Base-by-base conservation (phyloP, 2,888 invertebrate genomes). In the Neoitamus cyanurus region DNA sequence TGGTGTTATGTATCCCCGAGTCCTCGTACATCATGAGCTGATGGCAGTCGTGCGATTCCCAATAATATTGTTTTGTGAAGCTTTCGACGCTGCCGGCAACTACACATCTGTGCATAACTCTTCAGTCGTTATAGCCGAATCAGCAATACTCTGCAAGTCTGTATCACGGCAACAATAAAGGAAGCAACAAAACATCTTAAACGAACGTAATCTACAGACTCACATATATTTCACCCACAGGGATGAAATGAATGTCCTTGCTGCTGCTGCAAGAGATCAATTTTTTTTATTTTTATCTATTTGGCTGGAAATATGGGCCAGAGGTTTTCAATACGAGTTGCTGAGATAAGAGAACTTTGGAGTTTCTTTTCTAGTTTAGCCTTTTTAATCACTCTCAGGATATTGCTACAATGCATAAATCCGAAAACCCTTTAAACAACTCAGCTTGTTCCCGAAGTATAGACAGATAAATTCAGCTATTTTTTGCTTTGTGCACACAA, bases 41-140 rank as follows among this genome's bases (percentile, higher is more conserved):
- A 75, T 75, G 42, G 75, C 34, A 75, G 13, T 37, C 42, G 25
- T 28, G 13, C 75, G 75, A 30, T 28, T 75, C 37, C 25, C 75
- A 75, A 75, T 75, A 75, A 37, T 20, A 75, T 75, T 42, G 25
- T 37, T 42, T 42, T 75, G 13, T 42, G 25, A 34, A 25, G 37
- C 42, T 34, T 42, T 20, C 42, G 42, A 11, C 28, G 20, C 75
- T 75, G 28, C 42, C 28, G 42, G n/a, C 73, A 75, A 75, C 42
- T 37, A 46, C 75, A 42, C 75, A 75, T 75, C 42, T 75, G 75
- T 75, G 75, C 28, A 75, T 30, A 75, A 42, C 73, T 75, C 15
- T 42, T 75, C 42, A 75, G 28, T 7, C 28, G 31, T 42, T 75
- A 13, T 30, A 42, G 42, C 28, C 25, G 58, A 58, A 58, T 58